A percentile compares a stretch with the other conserved stretches of the same genome.
Conservation (phyloP, 2,888 invertebrate genomes). For the Temnothorax rugatulus region DNA sequence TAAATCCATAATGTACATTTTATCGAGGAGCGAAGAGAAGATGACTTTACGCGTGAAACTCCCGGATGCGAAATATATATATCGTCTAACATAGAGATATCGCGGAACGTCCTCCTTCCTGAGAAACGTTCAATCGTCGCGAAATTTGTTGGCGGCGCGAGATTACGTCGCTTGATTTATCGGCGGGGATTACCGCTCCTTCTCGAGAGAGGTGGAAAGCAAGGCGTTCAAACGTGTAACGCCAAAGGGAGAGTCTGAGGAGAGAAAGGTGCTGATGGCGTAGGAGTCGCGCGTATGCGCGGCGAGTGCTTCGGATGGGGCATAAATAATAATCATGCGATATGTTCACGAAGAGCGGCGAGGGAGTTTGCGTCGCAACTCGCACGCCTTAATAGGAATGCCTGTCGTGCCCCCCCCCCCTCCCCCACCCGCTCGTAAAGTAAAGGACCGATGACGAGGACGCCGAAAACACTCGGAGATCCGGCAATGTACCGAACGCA, state of each 20-base stretch:
- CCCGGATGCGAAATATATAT: constrained; percentile 39
- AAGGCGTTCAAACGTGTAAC: constrained; percentile 42
- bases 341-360: constrained; percentile 59
- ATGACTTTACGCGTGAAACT: constrained; percentile 33
- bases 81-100: constrained; percentile 41
- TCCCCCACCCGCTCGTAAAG: constrained; percentile 61
- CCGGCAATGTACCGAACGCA: constrained; percentile 23
- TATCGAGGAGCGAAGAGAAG: constrained; percentile 30
- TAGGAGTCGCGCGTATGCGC: constrained; percentile 49
- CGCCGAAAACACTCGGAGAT: constrained; percentile 54
- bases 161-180: constrained; percentile 78
- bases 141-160: constrained; percentile 70
- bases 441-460: constrained; percentile 56
- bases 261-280: constrained; percentile 53
- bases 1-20: constrained; percentile 40
- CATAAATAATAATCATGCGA: constrained; percentile 77
- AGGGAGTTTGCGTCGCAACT: constrained; percentile 33
- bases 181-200: constrained; percentile 68
- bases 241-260: constrained; percentile 9
- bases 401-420: constrained; percentile 30
- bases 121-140: constrained; percentile 70
- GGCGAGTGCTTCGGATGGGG: constrained; percentile 59
- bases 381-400: constrained; percentile 69
- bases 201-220: constrained; percentile 48
- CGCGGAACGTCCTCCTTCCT: constrained; percentile 36